Evolutionary conservation across 2,113 vertebrate genomes (phyloP).

Genomic region (Dipodomys merriami): DNA sequence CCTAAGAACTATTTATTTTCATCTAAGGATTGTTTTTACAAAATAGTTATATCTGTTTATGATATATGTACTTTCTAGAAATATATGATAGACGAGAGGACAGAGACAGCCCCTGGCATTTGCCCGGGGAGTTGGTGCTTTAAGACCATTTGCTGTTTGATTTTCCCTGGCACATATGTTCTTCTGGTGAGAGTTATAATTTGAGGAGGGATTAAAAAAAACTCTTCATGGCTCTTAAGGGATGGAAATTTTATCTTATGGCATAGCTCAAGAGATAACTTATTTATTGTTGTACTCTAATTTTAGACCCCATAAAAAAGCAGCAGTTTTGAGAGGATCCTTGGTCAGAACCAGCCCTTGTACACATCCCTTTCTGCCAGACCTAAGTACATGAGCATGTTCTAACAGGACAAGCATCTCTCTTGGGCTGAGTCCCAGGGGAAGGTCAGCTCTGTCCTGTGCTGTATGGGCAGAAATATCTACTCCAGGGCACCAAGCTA

Average conservation of each 20-base stretch:
- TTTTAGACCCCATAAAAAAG: background rate
- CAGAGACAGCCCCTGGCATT: background rate
- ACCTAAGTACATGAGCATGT: background rate
- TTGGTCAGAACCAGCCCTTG: background rate
- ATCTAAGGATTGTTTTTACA: background rate
- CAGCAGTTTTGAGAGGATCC: background rate
- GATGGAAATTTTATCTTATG: slow-evolving; percentile 49
- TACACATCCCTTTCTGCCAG: background rate
- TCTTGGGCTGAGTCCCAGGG: background rate
- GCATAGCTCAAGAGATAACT: background rate
- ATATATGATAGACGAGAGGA: background rate
- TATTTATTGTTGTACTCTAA: slow-evolving; percentile 8
- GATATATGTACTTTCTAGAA: background rate
- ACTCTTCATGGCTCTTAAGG: slow-evolving; percentile 38
- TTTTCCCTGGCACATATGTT: background rate
- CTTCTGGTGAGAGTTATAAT: slow-evolving; percentile 13
- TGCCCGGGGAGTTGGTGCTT: background rate
- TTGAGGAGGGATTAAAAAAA: slow-evolving; percentile 9
- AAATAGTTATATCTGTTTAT: background rate
- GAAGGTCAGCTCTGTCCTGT: background rate
- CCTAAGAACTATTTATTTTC: background rate
- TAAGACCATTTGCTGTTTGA: background rate
- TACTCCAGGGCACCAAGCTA: background rate
- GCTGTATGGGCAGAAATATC: background rate
- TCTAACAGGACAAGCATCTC: background rate